Conservation (phyloP, 2,113 vertebrate species). For the Pygathrix nemaeus region DNA sequence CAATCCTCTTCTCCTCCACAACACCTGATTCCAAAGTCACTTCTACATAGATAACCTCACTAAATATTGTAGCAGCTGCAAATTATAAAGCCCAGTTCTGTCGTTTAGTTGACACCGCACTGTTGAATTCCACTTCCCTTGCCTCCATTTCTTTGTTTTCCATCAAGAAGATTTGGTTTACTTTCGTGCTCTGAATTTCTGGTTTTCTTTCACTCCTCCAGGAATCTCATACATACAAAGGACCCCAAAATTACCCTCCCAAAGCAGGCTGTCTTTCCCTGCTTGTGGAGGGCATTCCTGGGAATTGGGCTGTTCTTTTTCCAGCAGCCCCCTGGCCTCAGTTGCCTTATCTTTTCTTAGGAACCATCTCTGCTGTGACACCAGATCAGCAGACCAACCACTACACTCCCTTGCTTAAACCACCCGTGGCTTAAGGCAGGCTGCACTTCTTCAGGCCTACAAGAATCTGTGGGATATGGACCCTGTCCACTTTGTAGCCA, state of each 20-base stretch:
- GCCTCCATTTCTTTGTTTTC: not conserved
- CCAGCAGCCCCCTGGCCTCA: accelerated
- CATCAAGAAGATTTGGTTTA: not conserved
- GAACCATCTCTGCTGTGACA: not conserved
- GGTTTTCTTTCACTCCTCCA: not conserved
- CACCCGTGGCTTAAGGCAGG: not conserved
- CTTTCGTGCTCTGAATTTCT: not conserved
- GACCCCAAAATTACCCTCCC: not conserved
- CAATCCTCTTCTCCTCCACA: not conserved
- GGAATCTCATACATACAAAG: accelerated
- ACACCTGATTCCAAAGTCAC: not conserved
- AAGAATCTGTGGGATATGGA: not conserved
- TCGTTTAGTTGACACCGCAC: not conserved
- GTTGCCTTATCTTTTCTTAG: not conserved
- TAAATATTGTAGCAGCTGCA: not conserved
- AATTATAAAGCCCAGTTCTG: not conserved
- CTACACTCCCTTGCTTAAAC: too few relatives aligned
- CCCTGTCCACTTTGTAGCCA: not conserved
- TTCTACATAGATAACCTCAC: not conserved
- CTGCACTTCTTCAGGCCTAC: not conserved
- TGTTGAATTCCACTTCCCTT: not conserved
- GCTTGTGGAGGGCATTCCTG: accelerated
- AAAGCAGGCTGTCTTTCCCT: not conserved
- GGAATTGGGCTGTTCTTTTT: not conserved
- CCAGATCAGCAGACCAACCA: not conserved